Percentiles rank a stretch among this genome's conserved stretches.
Conservation (phyloP, 1,140 invertebrate species). For the Pseudomyrmex dendroicus region DNA sequence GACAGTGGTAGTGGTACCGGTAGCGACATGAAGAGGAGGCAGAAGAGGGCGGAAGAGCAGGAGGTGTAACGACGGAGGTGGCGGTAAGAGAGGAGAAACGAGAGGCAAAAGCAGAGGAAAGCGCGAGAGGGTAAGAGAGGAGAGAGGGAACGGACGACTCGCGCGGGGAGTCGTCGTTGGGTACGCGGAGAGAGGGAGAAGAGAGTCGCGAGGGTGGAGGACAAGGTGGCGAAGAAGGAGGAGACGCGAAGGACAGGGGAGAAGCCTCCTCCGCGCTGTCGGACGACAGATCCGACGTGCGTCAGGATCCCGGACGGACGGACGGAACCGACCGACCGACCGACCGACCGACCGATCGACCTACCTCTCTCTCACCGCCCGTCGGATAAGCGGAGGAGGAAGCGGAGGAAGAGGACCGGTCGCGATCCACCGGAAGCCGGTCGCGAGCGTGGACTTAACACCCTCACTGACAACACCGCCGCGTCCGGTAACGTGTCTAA, state of each 20-base stretch:
- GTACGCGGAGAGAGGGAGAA: conserved; percentile 25
- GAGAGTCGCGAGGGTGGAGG: conserved; percentile 67
- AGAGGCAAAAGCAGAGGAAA: not conserved
- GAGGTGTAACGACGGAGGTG: conserved; percentile 68
- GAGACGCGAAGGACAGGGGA: conserved; percentile 73
- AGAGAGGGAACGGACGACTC: not conserved
- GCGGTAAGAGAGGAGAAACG: conserved; percentile 45
- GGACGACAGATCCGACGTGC: conserved; percentile 80
- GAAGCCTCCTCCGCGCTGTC: conserved; percentile 75
- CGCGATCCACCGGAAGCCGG: conserved; percentile 63
- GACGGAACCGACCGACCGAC: conserved; percentile 58
- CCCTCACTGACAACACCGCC: conserved; percentile 22
- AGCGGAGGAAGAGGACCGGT: conserved; percentile 42
- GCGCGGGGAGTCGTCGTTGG: not conserved
- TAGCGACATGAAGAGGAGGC: conserved; percentile 73
- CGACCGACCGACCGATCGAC: conserved; percentile 16
- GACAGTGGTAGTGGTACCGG: conserved; percentile 60
- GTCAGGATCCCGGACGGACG: conserved; percentile 76
- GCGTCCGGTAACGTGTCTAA: conserved; percentile 31
- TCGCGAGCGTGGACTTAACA: conserved; percentile 36
- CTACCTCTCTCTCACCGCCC: conserved; percentile 41
- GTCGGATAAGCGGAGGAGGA: conserved; percentile 64
- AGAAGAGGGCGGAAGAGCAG: conserved; percentile 74
- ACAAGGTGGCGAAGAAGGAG: conserved; percentile 68
- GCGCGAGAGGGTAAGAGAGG: conserved; percentile 2